Evolutionary conservation across 2,113 vertebrate species (phyloP).

Genomic region (Daboia siamensis): DNA sequence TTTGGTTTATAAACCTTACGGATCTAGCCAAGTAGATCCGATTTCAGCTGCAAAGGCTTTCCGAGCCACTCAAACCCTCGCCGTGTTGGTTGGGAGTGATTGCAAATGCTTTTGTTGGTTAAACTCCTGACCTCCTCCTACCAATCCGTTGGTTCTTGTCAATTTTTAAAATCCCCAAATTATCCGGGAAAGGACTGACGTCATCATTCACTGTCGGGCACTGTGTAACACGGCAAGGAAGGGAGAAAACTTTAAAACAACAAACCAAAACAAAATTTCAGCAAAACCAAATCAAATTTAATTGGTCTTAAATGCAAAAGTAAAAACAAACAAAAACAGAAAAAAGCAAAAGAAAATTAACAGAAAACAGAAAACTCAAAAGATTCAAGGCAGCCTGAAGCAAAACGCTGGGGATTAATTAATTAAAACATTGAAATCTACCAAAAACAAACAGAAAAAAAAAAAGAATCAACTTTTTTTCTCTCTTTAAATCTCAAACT

Average conservation of each 20-base stretch:
- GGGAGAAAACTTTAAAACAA: slow-evolving; percentile 76
- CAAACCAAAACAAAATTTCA: slow-evolving; percentile 91
- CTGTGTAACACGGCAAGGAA: slow-evolving; percentile 69
- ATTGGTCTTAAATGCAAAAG: slow-evolving; percentile 91
- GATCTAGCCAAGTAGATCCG: neutral
- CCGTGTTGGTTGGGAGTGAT: neutral
- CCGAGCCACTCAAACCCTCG: slow-evolving; percentile 6
- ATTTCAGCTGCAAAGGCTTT: neutral
- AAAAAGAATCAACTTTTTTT: slow-evolving; percentile 64
- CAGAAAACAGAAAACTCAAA: slow-evolving; percentile 81
- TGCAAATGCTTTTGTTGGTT: slow-evolving; percentile 24
- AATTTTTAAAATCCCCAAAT: slow-evolving; percentile 22
- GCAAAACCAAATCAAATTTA: slow-evolving; percentile 99
- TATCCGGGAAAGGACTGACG: slow-evolving; percentile 18
- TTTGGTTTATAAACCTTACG: neutral
- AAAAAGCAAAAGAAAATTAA: slow-evolving; percentile 86
- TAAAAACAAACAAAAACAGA: slow-evolving; percentile 90
- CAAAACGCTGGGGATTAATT: slow-evolving; percentile 77
- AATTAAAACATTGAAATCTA: slow-evolving; percentile 74
- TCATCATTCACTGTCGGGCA: slow-evolving; percentile 59
- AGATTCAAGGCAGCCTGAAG: slow-evolving; percentile 83
- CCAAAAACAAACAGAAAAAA: slow-evolving; percentile 46
- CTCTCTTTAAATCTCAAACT: slow-evolving; percentile 74
- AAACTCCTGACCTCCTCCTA: slow-evolving; percentile 35
- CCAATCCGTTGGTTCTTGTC: slow-evolving; percentile 41